Base-by-base conservation (phyloP, 2,888 invertebrate genomes). In the Drosophila infuscata region DNA sequence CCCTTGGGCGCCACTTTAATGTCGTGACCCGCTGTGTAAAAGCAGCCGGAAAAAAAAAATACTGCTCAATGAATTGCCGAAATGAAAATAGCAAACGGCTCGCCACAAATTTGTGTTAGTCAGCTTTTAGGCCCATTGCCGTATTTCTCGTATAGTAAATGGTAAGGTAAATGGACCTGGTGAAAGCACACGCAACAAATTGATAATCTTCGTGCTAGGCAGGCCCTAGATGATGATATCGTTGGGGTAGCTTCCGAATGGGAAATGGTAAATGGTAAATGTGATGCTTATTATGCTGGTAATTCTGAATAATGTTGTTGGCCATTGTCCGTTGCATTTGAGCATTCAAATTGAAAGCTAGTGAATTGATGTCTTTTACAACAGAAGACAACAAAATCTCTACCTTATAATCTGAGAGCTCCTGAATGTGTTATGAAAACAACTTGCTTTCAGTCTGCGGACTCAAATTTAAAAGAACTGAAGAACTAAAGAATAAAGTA, bases 311-410 rank as follows among this genome's bases (percentile, higher is more conserved):
- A 67, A 74, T 71, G 64, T 64, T 70, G 56, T 65, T 61, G 41
- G 52, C 43, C 71, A 68, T 70, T 76, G 72, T 70, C 36, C 69
- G 85, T 58, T 81, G 83, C 67, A 56, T 65, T 73, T 77, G 69
- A 76, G 70, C 87, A 76, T 49, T 66, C 84, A 84, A 89, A 80
- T 78, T 82, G 82, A 82, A 89, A 85, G 85, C 57, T 87, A 89
- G 84, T 51, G 70, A 83, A 87, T 72, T 84, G 87, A 68, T 76
- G 89, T 79, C 89, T 86, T 76, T 57, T 25, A 58, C 59, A 51
- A 41, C 15, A 25, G 32, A 29, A 69, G 53, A 65, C 73, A 73
- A 51, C 65, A 76, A 68, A 61, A 57, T 72, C 64, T 52, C 73
- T 76, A 76, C 77, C 76, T 77, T 77, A 76, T 53, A 73, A 76